phyloP scores from a whole-genome alignment of 2,797 vertebrate species.

The Gadopsis bispinosus region DNA sequence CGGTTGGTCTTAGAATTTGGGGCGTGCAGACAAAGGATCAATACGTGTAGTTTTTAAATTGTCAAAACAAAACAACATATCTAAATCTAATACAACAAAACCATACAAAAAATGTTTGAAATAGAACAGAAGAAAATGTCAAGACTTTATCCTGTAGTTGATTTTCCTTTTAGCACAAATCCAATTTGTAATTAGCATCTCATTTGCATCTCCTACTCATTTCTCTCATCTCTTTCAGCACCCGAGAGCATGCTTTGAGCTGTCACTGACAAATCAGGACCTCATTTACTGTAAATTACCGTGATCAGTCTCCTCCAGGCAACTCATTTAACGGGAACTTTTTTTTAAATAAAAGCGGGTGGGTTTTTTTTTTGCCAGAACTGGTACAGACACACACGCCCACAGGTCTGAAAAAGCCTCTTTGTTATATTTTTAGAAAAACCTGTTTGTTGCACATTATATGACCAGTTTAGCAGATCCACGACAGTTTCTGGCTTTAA shows the following conservation, averaged over 20 bases:
- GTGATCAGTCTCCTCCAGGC: neutral
- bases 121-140: too few species aligned
- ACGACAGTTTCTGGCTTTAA: constrained; percentile 22
- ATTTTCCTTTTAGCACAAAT: neutral
- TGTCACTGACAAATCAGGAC: neutral
- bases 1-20: neutral
- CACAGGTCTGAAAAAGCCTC: neutral
- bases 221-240: neutral
- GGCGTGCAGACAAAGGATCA: neutral
- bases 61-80: neutral
- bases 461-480: neutral
- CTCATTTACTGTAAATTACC: neutral
- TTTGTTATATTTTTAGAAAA: neutral
- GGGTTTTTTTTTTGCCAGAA: neutral
- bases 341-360: neutral
- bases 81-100: too few species aligned
- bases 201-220: neutral
- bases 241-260: neutral
- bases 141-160: too few species aligned
- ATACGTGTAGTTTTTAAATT: neutral
- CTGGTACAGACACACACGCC: neutral
- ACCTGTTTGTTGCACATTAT: neutral
- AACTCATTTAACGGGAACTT: neutral
- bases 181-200: neutral
- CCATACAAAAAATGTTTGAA: too few species aligned